phyloP scores from a whole-genome alignment of 2,113 vertebrate species.

The Athene noctua region DNA sequence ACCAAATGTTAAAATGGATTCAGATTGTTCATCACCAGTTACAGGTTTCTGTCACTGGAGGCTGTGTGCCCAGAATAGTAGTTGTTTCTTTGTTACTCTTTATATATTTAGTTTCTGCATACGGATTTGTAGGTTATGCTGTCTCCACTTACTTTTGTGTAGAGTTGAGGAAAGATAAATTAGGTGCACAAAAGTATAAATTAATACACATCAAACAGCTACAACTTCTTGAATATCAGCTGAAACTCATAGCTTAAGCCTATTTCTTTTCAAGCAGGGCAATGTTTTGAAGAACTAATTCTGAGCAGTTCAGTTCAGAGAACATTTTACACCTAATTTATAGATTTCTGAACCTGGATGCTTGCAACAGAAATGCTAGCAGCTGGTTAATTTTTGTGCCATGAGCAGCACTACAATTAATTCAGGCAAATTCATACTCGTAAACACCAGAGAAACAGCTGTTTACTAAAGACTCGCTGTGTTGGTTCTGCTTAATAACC shows the following conservation, averaged over 20 bases:
- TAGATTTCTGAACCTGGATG: neutral
- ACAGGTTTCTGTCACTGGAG: neutral
- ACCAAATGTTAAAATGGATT: neutral
- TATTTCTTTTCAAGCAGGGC: neutral
- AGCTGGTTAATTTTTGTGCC: conserved; percentile 2
- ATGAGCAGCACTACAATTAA: conserved; percentile 10
- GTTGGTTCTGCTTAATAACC: neutral
- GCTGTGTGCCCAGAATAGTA: neutral
- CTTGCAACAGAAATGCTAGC: neutral
- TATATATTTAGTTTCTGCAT: neutral
- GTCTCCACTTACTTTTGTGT: neutral
- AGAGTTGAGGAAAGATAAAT: neutral
- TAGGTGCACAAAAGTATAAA: neutral
- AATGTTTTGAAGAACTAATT: neutral
- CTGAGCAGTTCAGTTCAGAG: neutral
- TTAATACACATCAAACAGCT: neutral
- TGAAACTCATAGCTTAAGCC: neutral
- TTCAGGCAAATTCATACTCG: conserved; percentile 21
- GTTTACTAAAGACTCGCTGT: neutral
- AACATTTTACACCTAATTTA: conserved; percentile 27
- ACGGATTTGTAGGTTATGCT: neutral
- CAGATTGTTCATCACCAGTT: neutral
- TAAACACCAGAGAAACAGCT: conserved; percentile 26
- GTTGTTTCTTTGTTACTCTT: neutral
- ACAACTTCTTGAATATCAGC: neutral